These are phyloP conservation scores for Coenonympha arcania DNA, from an alignment of 2,888 invertebrate genomes.

Conservation along the genomic window DNA sequence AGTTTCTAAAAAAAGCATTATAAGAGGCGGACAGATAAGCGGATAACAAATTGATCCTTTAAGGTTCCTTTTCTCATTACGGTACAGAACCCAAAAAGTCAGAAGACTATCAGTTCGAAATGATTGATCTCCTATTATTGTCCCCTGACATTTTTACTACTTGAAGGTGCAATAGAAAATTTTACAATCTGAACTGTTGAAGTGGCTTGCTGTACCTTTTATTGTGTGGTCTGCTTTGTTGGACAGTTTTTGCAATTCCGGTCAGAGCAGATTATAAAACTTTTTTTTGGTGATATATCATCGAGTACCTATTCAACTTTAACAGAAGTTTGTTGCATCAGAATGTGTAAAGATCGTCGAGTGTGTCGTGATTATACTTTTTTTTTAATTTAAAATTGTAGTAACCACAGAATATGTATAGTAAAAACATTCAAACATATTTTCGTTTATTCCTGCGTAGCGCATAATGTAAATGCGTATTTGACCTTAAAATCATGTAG, in stretches of 20 bases:
- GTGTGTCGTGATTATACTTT: too few species aligned
- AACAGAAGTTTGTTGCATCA: neutral
- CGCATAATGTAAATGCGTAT: too few species aligned
- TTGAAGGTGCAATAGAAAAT: constrained; percentile 37
- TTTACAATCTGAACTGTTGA: constrained; percentile 36
- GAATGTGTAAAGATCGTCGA: neutral
- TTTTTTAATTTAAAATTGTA: too few species aligned
- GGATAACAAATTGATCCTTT: too few species aligned
- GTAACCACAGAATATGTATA: too few species aligned
- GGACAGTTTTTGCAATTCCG: constrained; percentile 59
- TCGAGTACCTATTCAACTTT: constrained; percentile 22
- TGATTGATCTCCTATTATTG: constrained; percentile 64
- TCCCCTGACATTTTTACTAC: constrained; percentile 37
- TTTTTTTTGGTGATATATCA: constrained; percentile 28
- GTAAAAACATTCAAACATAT: too few species aligned
- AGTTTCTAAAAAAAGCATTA: too few species aligned
- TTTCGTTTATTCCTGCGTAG: too few species aligned
- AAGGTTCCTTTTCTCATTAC: too few species aligned
- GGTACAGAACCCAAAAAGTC: too few species aligned
- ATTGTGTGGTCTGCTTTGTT: constrained; percentile 22
- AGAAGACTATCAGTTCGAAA: constrained; percentile 54
- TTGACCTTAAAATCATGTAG: too few species aligned
- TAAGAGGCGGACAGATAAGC: too few species aligned
- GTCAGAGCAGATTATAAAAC: constrained; percentile 49
- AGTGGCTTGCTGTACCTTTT: constrained; percentile 20